phyloP scores from a whole-genome alignment of 1,140 invertebrate species.

The Calosoma granatense region DNA sequence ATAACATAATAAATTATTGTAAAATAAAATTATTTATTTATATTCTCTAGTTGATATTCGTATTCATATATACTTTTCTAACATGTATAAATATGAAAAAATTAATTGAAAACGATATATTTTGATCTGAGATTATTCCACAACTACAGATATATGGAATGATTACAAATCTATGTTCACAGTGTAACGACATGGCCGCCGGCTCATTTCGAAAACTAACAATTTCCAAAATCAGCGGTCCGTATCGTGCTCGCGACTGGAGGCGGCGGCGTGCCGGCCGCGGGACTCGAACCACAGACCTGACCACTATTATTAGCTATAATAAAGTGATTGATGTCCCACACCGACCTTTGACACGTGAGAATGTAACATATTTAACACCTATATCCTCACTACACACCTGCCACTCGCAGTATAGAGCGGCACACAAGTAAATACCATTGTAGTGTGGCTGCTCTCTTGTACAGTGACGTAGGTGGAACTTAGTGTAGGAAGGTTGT shows the following conservation, averaged over 20 bases:
- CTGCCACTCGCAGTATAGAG: neutral
- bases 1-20: no score
- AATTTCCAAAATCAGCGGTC: neutral
- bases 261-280: neutral
- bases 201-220: neutral
- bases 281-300: constrained; percentile 6
- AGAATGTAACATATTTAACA: constrained; percentile 28
- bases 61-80: no score
- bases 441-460: constrained; percentile 1
- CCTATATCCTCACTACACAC: constrained; percentile 15
- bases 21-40: no score
- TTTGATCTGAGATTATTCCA: no score
- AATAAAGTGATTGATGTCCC: constrained; percentile 29
- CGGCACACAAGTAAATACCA: no score
- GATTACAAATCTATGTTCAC: no score
- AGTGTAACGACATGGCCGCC: neutral
- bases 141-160: no score
- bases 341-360: constrained; percentile 27
- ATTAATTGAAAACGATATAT: no score
- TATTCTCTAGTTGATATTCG: no score
- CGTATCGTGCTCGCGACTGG: no score
- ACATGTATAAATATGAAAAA: no score
- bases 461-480: constrained; percentile 5
- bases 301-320: constrained; percentile 28
- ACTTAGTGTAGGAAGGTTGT: constrained; percentile 1